Base-by-base conservation (phyloP, 2,113 vertebrate genomes). In the Gracilinanus agilis region DNA sequence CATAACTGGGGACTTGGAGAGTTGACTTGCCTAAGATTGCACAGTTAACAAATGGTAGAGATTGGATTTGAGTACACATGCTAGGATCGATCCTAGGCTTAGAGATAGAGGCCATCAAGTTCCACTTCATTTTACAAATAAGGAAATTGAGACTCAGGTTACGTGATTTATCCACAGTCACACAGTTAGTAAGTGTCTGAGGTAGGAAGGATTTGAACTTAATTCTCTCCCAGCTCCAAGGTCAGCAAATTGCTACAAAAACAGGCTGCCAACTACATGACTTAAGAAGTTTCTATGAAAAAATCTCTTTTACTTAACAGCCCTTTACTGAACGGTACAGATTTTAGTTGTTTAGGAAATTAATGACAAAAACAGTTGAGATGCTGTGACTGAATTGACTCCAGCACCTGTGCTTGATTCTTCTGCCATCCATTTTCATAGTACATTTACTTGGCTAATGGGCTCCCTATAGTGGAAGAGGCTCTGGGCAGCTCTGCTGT, bases 331-430 rank as follows among this genome's bases (percentile, higher is more conserved):
- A 94, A 89, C 53, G 40, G 25, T 89, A 34, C 44, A 13, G 55
- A 44, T 92, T 24, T 91, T 90, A 90, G 12, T 95, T 91, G 55
- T 90, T 95, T 90, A 89, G 54, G 90, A 55, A 93, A 88, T 88
- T 12, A 88, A n/a, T 44, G 90, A 23, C 19, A 54, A 27, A 75
- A 44, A 91, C 16, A 53, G 54, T 58, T 88, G 55, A 90, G 55
- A 53, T 34, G 1, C 55, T n/a, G 9, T 75, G 27, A 90, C 54
- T 24, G 54, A 94, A 67, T 2, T 24, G 91, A 92, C 54, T 44
- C 2, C 0, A 9, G 29, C 9, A 29, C 56, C 53, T 90, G 24
- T 27, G 53, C 54, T 11, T 88, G 44, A 90, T 9, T 91, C 19
- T 53, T n/a, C 44, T 88, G 34, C 1, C 0, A 9, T 56, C 24